Base-by-base conservation (phyloP, 2,888 invertebrate genomes). In the Synanthedon myopaeformis region DNA sequence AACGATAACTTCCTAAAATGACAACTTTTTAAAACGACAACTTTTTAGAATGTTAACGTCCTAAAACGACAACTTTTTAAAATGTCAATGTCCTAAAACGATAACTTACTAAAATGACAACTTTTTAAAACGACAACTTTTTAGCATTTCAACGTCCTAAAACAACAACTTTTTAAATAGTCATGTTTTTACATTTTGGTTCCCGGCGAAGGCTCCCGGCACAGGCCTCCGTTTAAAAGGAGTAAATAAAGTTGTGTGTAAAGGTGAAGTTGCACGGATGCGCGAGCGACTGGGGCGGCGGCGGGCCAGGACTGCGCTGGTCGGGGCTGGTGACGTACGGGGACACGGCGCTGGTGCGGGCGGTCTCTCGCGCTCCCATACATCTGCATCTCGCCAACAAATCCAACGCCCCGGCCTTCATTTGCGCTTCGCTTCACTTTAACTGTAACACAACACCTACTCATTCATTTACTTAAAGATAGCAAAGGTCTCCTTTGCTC, bases 271-370 rank as follows among this genome's bases (percentile, higher is more conserved):
- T 86, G 5, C 78, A 66, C 65, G 86, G 83, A 0, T 76, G 78
- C 53, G 65, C 64, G 10, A 64, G 72, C 60, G 35, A 66, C 65
- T 85, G 83, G 0, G 75, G 78, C 52, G 65, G 63, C 10, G 64
- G 72, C 60, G 77, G 74, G 55, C 76, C 70, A 19, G 51, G 59
- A 0, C 56, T 75, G 56, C 76, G 80, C 53, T 85, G 86, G 86
- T 64, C 70, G 45, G 83, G 82, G 0, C 74, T 78, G 17, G 78
- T 81, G 56, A 85, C 83, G 61, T 82, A 81, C 69, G 84, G 83
- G 41, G 79, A 75, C 63, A 83, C 82, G 54, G 86, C 86, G 58
- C 70, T 85, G 2, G 76, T 83, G 53, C 76, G 79, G 3, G 84
- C 86, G 10, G 67, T 62, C 41, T 56, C 63, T 8, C 72, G 79